phyloP scores from a whole-genome alignment of 2,888 invertebrate genomes.

The Trichopoda pennipes region DNA sequence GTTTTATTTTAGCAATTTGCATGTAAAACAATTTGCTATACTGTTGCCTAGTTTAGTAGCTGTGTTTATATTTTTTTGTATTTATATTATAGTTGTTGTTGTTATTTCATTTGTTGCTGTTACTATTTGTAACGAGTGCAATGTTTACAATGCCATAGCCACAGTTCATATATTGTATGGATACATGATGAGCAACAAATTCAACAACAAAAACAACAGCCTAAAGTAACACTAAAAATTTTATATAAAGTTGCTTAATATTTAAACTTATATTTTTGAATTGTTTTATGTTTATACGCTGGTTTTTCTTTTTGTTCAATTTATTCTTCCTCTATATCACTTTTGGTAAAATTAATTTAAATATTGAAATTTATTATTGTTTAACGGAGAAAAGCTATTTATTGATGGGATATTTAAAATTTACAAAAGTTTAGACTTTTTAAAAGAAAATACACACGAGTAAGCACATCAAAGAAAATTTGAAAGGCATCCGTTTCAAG shows the following conservation, averaged over 20 bases:
- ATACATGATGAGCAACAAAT: slow-evolving; percentile 5
- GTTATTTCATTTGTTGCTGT: slow-evolving; percentile 66
- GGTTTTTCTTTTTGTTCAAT: slow-evolving; percentile 35
- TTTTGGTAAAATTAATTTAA: slow-evolving; percentile 46
- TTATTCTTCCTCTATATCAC: slow-evolving; percentile 45
- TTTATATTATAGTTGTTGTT: slow-evolving; percentile 36
- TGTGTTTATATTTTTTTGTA: slow-evolving; percentile 24
- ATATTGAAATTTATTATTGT: slow-evolving; percentile 21
- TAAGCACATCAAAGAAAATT: too few species aligned
- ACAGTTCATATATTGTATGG: slow-evolving; percentile 56
- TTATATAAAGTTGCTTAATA: slow-evolving; percentile 54
- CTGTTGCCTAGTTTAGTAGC: slow-evolving; percentile 63
- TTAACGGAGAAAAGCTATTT: slow-evolving; percentile 1
- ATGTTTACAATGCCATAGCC: slow-evolving; percentile 59
- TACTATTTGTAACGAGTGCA: slow-evolving; percentile 60
- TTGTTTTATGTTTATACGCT: slow-evolving; percentile 54
- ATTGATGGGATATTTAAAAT: not conserved
- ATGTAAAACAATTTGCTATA: slow-evolving; percentile 76
- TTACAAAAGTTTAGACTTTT: too few species aligned
- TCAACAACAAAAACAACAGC: slow-evolving; percentile 10
- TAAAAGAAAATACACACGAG: too few species aligned
- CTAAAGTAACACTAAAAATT: slow-evolving; percentile 28
- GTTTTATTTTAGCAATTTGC: slow-evolving; percentile 74
- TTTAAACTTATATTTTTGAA: slow-evolving; percentile 63
- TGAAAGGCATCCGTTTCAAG: too few species aligned